These are phyloP conservation scores for Notolepis coatsorum DNA, from an alignment of 2,797 vertebrate species.

Conservation along the genomic window DNA sequence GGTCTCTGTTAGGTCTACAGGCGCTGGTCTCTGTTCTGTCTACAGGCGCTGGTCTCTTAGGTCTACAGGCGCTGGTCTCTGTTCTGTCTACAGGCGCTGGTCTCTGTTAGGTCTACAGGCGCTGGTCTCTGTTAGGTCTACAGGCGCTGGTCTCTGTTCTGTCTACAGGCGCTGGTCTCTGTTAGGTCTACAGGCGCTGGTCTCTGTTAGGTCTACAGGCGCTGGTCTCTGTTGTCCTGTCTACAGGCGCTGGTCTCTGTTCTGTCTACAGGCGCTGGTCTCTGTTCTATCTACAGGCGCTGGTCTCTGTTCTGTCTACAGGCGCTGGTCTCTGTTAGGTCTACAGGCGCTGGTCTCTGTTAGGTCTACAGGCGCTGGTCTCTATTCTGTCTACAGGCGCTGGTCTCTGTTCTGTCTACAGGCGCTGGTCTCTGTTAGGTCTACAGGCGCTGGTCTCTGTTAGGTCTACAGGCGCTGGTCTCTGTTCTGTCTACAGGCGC, in stretches of 20 bases:
- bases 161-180: not conserved
- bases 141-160: too few relatives aligned
- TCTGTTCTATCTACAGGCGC: constrained; percentile 2
- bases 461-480: not conserved
- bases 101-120: not conserved
- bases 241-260: too few relatives aligned
- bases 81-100: constrained; percentile 9
- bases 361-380: not conserved
- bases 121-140: not conserved
- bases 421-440: not conserved
- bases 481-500: constrained; percentile 2
- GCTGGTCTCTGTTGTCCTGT: not conserved
- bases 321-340: not conserved
- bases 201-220: not conserved
- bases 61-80: not conserved
- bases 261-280: not conserved
- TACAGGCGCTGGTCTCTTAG: too few relatives aligned
- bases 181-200: constrained; percentile 8
- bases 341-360: too few relatives aligned
- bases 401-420: not conserved
- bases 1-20: not conserved
- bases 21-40: not conserved
- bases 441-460: too few relatives aligned
- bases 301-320: not conserved
- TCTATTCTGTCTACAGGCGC: constrained; percentile 2